Evolutionary conservation across 1,140 invertebrate genomes (phyloP).

Genomic region (Hypsibius dujardini): DNA sequence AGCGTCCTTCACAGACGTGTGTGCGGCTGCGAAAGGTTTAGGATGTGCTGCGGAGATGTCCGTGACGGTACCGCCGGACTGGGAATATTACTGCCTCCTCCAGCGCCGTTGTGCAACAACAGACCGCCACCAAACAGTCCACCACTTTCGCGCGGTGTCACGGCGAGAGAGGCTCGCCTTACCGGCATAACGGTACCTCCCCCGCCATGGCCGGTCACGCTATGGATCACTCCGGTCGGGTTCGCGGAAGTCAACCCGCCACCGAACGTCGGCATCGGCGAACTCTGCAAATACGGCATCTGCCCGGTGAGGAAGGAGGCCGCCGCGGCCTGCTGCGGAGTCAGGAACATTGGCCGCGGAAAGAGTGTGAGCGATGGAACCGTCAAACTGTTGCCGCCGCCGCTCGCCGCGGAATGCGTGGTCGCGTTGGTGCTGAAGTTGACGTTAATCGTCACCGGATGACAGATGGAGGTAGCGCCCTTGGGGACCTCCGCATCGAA

Average conservation of each 20-base stretch:
- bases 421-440: slow-evolving; percentile 41
- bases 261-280: no score
- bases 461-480: slow-evolving; percentile 41
- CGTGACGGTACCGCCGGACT: background rate
- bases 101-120: no score
- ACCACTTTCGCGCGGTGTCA: no score
- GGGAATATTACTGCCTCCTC: background rate
- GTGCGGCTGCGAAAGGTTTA: background rate
- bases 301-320: slow-evolving; percentile 14
- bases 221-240: no score
- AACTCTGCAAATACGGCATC: no score
- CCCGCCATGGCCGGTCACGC: background rate
- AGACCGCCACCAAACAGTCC: no score
- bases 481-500: background rate
- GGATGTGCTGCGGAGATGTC: background rate
- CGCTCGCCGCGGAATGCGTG: background rate
- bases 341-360: background rate
- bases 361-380: background rate
- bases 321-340: background rate
- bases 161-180: background rate
- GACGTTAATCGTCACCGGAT: slow-evolving; percentile 75
- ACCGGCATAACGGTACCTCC: background rate
- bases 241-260: no score
- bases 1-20: no score
- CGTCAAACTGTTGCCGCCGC: background rate